Conservation (phyloP, 2,113 vertebrate genomes). For the Crotalus tigris region DNA sequence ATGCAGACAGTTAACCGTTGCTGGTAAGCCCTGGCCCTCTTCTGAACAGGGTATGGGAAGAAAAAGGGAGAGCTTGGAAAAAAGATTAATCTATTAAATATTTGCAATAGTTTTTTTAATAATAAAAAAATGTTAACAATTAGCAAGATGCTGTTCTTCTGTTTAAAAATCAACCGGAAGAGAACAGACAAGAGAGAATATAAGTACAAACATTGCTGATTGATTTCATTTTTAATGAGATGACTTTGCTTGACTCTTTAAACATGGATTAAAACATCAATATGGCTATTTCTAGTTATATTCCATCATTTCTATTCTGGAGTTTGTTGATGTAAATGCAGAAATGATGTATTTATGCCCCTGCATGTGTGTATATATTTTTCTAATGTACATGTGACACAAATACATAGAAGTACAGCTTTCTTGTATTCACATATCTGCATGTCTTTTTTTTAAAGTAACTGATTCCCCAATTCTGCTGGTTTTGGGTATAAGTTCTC, state of each 20-base stretch:
- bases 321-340: background rate
- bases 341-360: background rate
- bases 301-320: background rate
- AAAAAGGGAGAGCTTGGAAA: slow-evolving; percentile 19
- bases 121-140: background rate
- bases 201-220: background rate
- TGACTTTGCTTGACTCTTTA: background rate
- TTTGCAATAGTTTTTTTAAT: slow-evolving; percentile 23
- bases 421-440: background rate
- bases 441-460: background rate
- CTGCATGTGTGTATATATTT: background rate
- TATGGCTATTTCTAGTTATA: background rate
- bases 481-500: background rate
- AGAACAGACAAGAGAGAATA: background rate
- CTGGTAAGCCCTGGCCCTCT: slow-evolving; percentile 26
- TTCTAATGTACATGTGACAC: background rate
- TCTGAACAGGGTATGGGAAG: background rate
- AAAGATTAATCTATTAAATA: slow-evolving; percentile 51
- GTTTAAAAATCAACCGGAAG: slow-evolving; percentile 40
- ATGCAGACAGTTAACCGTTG: slow-evolving; percentile 40
- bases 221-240: background rate
- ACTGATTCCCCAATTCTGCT: background rate
- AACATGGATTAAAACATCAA: background rate
- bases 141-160: slow-evolving; percentile 16
- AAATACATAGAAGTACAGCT: background rate